phyloP scores from a whole-genome alignment of 2,113 vertebrate species.

The Hucho hucho region DNA sequence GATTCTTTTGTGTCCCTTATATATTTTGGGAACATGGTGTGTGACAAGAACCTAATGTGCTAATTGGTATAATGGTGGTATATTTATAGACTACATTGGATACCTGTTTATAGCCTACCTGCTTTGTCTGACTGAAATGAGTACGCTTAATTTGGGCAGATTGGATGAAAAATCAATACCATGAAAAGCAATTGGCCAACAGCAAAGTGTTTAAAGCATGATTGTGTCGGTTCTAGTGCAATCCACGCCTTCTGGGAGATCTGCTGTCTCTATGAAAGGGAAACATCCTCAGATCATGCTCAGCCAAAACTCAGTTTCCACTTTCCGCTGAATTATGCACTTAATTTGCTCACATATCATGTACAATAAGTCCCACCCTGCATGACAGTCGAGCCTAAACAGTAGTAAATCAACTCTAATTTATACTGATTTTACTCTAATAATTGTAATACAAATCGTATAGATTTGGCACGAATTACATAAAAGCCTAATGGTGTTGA shows the following conservation, averaged over 20 bases:
- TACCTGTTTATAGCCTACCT: constrained; percentile 60
- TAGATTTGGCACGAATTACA: constrained; percentile 92
- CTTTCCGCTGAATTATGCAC: constrained; percentile 83
- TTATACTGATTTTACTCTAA: constrained; percentile 92
- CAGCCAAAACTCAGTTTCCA: constrained; percentile 82
- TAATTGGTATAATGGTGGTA: constrained; percentile 65
- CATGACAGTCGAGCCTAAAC: constrained; percentile 90
- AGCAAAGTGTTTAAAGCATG: constrained; percentile 49
- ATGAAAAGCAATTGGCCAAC: constrained; percentile 68
- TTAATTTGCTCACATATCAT: constrained; percentile 92
- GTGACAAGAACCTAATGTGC: constrained; percentile 21
- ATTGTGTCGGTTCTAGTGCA: constrained; percentile 44
- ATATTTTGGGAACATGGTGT: constrained; percentile 36
- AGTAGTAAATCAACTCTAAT: constrained; percentile 93
- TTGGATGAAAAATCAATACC: constrained; percentile 74
- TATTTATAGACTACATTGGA: constrained; percentile 74
- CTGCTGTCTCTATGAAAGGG: constrained; percentile 67
- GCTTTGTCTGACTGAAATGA: constrained; percentile 69
- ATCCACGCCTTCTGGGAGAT: constrained; percentile 68
- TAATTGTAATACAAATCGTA: constrained; percentile 92
- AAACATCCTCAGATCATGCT: constrained; percentile 80
- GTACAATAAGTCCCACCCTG: constrained; percentile 85
- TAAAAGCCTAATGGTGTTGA: constrained; percentile 94
- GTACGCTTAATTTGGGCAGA: constrained; percentile 81
- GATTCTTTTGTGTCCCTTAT: constrained; percentile 60